phyloP scores from a whole-genome alignment of 2,113 vertebrate species.

The Argyrosomus japonicus region DNA sequence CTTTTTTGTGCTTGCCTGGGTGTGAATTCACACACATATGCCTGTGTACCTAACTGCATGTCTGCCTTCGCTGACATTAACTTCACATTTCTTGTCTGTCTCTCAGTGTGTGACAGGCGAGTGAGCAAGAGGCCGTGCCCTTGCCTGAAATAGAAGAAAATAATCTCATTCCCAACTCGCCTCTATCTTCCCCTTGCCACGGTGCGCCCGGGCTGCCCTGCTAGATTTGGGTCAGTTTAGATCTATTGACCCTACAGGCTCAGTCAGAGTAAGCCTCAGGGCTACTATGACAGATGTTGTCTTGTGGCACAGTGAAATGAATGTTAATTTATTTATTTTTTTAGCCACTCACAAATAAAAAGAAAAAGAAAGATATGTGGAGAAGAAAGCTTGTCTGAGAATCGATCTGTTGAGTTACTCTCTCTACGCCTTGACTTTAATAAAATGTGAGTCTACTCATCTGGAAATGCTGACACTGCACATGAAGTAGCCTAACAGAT shows the following conservation, averaged over 20 bases:
- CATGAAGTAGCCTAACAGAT: background rate
- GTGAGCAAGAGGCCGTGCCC: conserved; percentile 38
- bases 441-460: background rate
- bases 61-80: conserved; percentile 27
- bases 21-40: conserved; percentile 20
- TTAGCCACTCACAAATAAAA: conserved; percentile 12
- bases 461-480: background rate
- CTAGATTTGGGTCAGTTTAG: conserved; percentile 80
- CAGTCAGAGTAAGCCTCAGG: conserved; percentile 68
- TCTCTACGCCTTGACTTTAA: background rate
- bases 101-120: conserved; percentile 44
- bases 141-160: conserved; percentile 59
- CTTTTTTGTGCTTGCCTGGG: background rate
- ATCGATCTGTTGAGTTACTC: background rate
- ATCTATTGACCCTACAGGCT: conserved; percentile 75
- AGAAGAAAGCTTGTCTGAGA: conserved; percentile 21
- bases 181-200: conserved; percentile 41
- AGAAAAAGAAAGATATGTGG: background rate
- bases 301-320: conserved; percentile 40
- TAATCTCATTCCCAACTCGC: conserved; percentile 56
- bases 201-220: conserved; percentile 49
- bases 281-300: conserved; percentile 76
- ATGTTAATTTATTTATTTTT: conserved; percentile 2
- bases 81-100: conserved; percentile 52
- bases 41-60: background rate